phyloP scores from a whole-genome alignment of 2,797 vertebrate genomes.

The Chiloscyllium punctatum region DNA sequence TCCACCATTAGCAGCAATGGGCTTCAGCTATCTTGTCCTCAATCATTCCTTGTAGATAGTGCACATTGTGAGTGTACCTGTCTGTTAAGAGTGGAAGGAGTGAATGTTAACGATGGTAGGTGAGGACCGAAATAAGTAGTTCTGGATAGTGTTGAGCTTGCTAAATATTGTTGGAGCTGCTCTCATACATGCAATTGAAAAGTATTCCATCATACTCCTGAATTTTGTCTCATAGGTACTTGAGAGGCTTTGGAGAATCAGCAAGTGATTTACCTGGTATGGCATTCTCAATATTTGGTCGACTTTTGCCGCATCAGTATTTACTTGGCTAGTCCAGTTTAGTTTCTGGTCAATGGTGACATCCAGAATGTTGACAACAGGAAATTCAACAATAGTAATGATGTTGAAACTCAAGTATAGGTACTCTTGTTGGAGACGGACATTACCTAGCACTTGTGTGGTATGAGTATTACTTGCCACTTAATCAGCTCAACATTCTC shows the following conservation, averaged over 20 bases:
- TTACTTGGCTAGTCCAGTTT: background rate
- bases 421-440: background rate
- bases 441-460: background rate
- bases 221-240: no score
- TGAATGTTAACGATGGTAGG: no score
- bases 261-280: no score
- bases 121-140: no score
- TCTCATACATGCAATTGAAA: no score
- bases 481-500: background rate
- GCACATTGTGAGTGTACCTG: no score
- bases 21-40: background rate
- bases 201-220: no score
- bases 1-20: background rate
- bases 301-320: background rate
- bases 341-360: background rate
- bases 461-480: background rate
- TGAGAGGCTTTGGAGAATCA: no score
- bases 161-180: no score
- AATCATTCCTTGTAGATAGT: background rate
- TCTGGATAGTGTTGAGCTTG: no score
- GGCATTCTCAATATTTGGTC: background rate
- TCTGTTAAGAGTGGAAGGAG: no score
- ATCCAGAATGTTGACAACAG: background rate
- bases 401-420: background rate
- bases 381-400: background rate